A percentile compares a stretch with the other conserved stretches of the same genome.
phyloP scores from a whole-genome alignment of 1,140 invertebrate species.

The Palaemon carinicauda region DNA sequence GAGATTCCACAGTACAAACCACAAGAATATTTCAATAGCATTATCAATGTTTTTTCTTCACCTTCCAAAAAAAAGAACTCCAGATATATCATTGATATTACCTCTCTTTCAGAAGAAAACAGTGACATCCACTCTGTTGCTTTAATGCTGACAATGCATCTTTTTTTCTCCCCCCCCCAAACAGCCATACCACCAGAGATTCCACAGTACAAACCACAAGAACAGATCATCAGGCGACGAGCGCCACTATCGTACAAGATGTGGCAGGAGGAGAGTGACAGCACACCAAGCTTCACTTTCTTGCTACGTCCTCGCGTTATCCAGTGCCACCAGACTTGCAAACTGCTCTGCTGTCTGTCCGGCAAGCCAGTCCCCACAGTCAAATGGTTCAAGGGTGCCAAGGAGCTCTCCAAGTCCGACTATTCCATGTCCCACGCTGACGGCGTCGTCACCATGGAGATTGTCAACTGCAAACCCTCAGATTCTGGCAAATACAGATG shows the following conservation, averaged over 20 bases:
- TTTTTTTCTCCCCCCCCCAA: neutral
- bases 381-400: conserved; percentile 91
- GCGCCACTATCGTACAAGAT: conserved; percentile 84
- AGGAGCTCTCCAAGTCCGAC: conserved; percentile 88
- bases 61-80: too few relatives aligned
- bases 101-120: too few relatives aligned
- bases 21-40: too few relatives aligned
- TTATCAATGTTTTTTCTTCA: too few relatives aligned
- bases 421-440: conserved; percentile 88
- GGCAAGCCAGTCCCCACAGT: conserved; percentile 93
- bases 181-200: conserved; percentile 82
- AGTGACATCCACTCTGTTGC: too few relatives aligned
- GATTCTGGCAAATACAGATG: conserved; percentile 97
- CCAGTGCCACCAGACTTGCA: conserved; percentile 90
- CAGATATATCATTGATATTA: too few relatives aligned
- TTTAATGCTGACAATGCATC: neutral
- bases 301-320: conserved; percentile 95
- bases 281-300: conserved; percentile 95
- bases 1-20: conserved; percentile 80
- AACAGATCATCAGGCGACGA: conserved; percentile 74
- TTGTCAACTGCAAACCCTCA: conserved; percentile 89
- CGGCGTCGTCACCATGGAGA: conserved; percentile 96
- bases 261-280: conserved; percentile 89
- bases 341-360: conserved; percentile 94
- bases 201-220: conserved; percentile 79